phyloP scores from a whole-genome alignment of 2,888 invertebrate species.

The Abrostola tripartita region DNA sequence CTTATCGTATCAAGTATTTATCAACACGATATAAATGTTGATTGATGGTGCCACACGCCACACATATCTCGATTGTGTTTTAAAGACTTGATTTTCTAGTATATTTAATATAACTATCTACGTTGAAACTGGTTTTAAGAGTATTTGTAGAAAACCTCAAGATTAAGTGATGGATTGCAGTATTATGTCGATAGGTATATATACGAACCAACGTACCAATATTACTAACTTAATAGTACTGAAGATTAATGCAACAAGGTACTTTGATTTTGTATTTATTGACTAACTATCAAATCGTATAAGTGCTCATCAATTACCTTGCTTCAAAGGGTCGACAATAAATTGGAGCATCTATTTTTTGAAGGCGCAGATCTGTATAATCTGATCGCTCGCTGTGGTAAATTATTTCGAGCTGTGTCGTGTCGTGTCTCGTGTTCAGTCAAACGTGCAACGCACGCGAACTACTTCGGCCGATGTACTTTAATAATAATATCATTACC shows the following conservation, averaged over 20 bases:
- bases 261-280: neutral
- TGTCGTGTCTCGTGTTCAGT: constrained; percentile 8
- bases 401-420: constrained; percentile 21
- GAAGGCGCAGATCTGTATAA: constrained; percentile 1
- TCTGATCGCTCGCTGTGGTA: constrained; percentile 9
- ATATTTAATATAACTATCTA: too few species aligned
- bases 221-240: neutral
- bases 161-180: too few species aligned
- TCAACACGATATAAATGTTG: too few species aligned
- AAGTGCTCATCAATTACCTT: neutral
- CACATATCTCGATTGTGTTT: too few species aligned
- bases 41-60: too few species aligned
- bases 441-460: constrained; percentile 15
- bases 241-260: neutral
- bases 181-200: too few species aligned
- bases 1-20: too few species aligned
- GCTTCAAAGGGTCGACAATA: constrained; percentile 11
- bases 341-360: constrained; percentile 14
- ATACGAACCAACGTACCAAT: neutral
- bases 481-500: constrained; percentile 64
- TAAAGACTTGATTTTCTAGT: too few species aligned
- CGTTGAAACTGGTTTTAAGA: too few species aligned
- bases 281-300: constrained; percentile 9
- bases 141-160: too few species aligned
- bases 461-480: constrained; percentile 8